Percentiles rank a stretch among this genome's conserved stretches.
Conservation (phyloP, 2,888 invertebrate species). For the Pristionchus japonicus region DNA sequence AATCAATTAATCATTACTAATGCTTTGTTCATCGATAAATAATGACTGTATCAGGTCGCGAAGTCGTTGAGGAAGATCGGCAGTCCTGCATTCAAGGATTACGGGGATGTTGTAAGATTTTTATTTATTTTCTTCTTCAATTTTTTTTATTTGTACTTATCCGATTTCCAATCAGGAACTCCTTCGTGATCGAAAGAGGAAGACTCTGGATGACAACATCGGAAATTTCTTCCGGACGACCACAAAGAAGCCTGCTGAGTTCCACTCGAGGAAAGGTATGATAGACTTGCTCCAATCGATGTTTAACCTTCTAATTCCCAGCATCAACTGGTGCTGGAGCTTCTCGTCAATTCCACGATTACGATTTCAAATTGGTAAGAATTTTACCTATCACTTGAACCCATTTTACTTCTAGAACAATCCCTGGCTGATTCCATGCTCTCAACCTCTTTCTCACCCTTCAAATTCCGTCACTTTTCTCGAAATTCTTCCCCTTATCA, state of each 20-base stretch:
- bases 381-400: not conserved
- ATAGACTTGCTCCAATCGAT: not conserved
- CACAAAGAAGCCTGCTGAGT: not conserved
- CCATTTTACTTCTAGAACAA: no score
- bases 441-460: not conserved
- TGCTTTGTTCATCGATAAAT: no score
- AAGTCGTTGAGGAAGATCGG: conserved; percentile 35
- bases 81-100: conserved; percentile 42
- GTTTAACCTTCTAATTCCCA: not conserved
- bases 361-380: conserved; percentile 31
- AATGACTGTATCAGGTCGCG: conserved; percentile 9
- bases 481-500: conserved; percentile 30
- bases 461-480: conserved; percentile 26
- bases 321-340: not conserved
- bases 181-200: conserved; percentile 11
- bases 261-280: not conserved
- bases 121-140: not conserved
- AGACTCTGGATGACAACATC: conserved; percentile 1
- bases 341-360: not conserved
- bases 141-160: not conserved
- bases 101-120: conserved; percentile 19
- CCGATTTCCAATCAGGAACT: conserved; percentile 43
- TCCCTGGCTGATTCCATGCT: not conserved
- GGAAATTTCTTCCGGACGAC: conserved; percentile 39
- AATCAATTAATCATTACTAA: not conserved